Base-by-base conservation (phyloP, 2,113 vertebrate genomes). In the Spea multiplicata region DNA sequence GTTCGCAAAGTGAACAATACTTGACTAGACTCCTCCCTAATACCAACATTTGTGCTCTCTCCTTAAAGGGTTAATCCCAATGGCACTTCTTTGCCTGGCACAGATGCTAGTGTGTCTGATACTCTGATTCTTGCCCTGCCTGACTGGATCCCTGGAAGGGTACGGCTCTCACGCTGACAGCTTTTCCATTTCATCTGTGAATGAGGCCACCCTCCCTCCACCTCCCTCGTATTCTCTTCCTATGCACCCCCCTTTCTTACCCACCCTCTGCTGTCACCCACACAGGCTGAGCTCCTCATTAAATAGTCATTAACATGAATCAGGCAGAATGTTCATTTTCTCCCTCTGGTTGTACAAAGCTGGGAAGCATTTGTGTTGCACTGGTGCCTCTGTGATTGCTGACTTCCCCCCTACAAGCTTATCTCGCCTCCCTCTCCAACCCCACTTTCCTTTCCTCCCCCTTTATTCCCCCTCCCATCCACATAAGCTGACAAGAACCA, bases 401-500 rank as follows among this genome's bases (percentile, higher is more conserved):
- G 77, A 74, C 83, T 49, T 81, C 80, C 85, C 0, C 0, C 79
- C 77, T 77, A 68, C 57, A 2, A 71, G 47, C 81, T 83, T 46
- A 82, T 76, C 78, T 75, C 76, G 57, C 48, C 47, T 47, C 76
- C 59, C 76, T 66, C 69, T 44, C 44, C 76, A 75, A 49, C 65
- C 66, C 75, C 92, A 90, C 89, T 90, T 89, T 91, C 85, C 83
- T 83, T 82, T 8, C 4, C 61, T 84, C 87, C 87, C 85, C 87
- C 82, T 64, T 50, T 12, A 45, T 90, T 89, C 87, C 84, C 87
- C 82, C 86, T 89, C 86, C 89, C 88, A 86, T 88, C 91, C 89
- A 91, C 91, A 91, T 89, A 30, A 88, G 84, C 91, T 93, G 92
- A 93, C 91, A 94, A 91, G 88, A 93, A 89, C 91, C 92, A 93